These are phyloP conservation scores for Enteromius unitaeniatus DNA, from an alignment of 2,797 vertebrate species.

Conservation along the genomic window DNA sequence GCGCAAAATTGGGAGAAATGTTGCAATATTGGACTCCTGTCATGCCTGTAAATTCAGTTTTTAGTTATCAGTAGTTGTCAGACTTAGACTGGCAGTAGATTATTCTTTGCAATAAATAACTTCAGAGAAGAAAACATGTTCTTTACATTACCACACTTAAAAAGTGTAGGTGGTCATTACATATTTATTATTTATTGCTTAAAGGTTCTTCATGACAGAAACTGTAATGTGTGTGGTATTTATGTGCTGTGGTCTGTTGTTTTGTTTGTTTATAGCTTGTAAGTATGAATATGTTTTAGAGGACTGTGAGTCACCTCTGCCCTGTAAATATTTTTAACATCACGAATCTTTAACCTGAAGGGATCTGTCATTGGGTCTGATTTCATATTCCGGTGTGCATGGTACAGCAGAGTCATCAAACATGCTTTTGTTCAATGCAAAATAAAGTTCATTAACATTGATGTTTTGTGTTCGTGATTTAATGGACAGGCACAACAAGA, in stretches of 20 bases:
- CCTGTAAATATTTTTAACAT: conserved; percentile 3
- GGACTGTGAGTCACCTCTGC: conserved; percentile 3
- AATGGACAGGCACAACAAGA: not conserved
- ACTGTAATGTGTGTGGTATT: conserved; percentile 39
- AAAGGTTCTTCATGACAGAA: conserved; percentile 1
- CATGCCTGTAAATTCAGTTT: not conserved
- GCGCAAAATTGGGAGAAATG: not conserved
- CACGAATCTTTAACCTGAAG: not conserved
- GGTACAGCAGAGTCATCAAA: conserved; percentile 8
- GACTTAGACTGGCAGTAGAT: not conserved
- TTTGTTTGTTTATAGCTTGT: conserved; percentile 15
- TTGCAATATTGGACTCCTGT: not conserved
- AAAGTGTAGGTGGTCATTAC: conserved; percentile 7
- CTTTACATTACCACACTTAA: not conserved
- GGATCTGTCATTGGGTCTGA: not conserved
- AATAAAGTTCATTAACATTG: conserved; percentile 26
- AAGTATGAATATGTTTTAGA: conserved; percentile 26
- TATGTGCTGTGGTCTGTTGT: conserved; percentile 12
- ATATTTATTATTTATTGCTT: conserved; percentile 43
- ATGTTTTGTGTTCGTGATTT: conserved; percentile 6
- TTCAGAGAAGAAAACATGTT: not conserved
- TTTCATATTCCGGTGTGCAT: conserved; percentile 18
- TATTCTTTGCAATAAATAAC: not conserved
- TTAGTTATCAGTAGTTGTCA: conserved; percentile 13
- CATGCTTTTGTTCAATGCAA: conserved; percentile 32